Conservation (phyloP, 2,113 vertebrate species). For the Triplophysa tibetana region DNA sequence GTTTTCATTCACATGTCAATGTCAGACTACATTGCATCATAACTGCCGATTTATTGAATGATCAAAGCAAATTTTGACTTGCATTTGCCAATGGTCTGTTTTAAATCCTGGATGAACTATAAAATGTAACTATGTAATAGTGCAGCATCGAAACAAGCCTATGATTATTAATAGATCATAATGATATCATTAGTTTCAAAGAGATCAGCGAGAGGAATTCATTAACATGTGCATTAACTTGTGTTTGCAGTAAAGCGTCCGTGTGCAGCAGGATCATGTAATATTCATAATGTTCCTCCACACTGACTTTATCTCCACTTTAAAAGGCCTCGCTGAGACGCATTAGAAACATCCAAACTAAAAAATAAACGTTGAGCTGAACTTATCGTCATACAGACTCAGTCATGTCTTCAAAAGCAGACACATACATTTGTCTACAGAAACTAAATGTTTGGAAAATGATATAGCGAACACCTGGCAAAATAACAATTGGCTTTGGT, state of each 20-base stretch:
- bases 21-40: background rate
- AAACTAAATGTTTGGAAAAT: background rate
- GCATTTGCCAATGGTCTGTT: background rate
- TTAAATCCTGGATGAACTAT: background rate
- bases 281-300: conserved; percentile 40
- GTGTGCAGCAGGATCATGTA: conserved; percentile 33
- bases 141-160: background rate
- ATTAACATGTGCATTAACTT: conserved; percentile 36
- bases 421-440: no score
- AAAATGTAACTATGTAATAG: background rate
- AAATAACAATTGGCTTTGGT: background rate
- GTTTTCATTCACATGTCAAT: background rate
- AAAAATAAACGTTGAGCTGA: conserved; percentile 1
- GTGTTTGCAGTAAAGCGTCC: conserved; percentile 22
- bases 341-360: conserved; percentile 3
- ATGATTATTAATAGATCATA: conserved; percentile 17
- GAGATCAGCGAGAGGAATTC: conserved; percentile 8
- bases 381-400: conserved; percentile 7
- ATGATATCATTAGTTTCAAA: conserved; percentile 2
- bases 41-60: background rate
- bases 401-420: background rate
- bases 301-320: background rate
- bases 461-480: background rate
- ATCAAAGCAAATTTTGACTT: background rate
- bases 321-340: conserved; percentile 13